Evolutionary conservation across 2,888 invertebrate genomes (phyloP).

Genomic region (Miltochrista miniata): DNA sequence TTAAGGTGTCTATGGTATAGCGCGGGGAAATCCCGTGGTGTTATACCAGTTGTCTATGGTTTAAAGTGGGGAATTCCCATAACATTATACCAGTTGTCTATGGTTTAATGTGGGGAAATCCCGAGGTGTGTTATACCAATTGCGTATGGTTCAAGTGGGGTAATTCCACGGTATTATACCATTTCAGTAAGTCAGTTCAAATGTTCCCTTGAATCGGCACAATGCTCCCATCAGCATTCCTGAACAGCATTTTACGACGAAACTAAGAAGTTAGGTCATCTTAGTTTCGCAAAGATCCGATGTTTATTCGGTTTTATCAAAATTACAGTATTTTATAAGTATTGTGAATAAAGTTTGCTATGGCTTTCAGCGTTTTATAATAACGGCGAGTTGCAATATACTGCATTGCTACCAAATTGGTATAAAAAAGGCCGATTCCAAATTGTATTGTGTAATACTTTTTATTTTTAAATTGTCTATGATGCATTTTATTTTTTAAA

Average conservation of each 20-base stretch:
- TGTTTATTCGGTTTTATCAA: conserved; percentile 32
- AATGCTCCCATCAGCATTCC: conserved; percentile 59
- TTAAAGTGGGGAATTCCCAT: background rate
- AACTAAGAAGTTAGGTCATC: conserved; percentile 39
- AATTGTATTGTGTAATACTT: conserved; percentile 32
- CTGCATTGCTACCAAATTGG: conserved; percentile 26
- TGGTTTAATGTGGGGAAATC: conserved; percentile 1
- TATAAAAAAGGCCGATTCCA: conserved; percentile 25
- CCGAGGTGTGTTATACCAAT: no score
- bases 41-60: conserved; percentile 15
- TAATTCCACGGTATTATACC: conserved; percentile 3
- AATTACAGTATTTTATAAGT: conserved; percentile 29
- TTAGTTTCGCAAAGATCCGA: conserved; percentile 36
- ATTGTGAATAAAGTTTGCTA: conserved; percentile 5
- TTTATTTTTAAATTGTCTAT: conserved; percentile 27
- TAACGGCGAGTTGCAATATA: background rate
- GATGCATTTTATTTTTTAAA: conserved; percentile 31
- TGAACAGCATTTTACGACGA: conserved; percentile 56
- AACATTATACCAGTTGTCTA: conserved; percentile 9
- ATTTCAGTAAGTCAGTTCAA: conserved; percentile 38
- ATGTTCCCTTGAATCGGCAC: conserved; percentile 39
- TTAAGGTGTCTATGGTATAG: conserved; percentile 24
- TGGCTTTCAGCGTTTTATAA: conserved; percentile 5
- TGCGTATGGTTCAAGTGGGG: conserved; percentile 13
- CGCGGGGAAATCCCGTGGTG: background rate